Evolutionary conservation across 2,888 invertebrate genomes (phyloP).

Genomic region (Nebria brevicollis): DNA sequence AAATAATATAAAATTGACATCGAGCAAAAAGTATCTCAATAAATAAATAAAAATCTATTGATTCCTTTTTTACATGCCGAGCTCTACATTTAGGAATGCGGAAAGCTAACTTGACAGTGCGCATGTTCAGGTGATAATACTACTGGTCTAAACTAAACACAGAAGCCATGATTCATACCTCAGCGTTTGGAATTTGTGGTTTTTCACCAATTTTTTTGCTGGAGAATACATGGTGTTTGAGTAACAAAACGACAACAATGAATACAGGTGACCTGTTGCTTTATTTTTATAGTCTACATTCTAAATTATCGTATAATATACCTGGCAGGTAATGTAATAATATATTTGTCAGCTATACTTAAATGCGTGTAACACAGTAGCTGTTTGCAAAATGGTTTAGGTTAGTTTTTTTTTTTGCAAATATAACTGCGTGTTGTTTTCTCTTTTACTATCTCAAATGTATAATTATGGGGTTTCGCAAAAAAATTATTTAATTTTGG

Average conservation of each 20-base stretch:
- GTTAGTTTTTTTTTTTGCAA: conserved; percentile 6
- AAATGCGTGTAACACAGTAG: conserved; percentile 13
- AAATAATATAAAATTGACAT: conserved; percentile 17
- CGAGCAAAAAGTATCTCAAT: conserved; percentile 6
- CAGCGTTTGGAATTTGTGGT: conserved; percentile 40
- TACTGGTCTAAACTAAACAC: background rate
- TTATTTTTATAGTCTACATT: conserved; percentile 31
- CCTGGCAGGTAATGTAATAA: conserved; percentile 5
- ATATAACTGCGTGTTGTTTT: background rate
- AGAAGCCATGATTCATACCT: conserved; percentile 17
- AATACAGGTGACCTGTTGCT: conserved; percentile 20
- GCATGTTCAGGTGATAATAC: background rate
- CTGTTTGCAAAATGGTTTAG: conserved; percentile 18
- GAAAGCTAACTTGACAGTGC: conserved; percentile 19
- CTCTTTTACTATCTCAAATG: conserved; percentile 10
- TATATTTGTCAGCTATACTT: conserved; percentile 6
- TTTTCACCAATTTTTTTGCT: conserved; percentile 33
- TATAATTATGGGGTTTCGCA: background rate
- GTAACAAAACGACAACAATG: conserved; percentile 13
- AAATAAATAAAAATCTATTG: conserved; percentile 32
- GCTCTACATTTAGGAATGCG: conserved; percentile 39
- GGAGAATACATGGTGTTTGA: conserved; percentile 8
- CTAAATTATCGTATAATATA: conserved; percentile 10
- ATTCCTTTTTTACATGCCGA: conserved; percentile 19
- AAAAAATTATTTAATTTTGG: background rate